Percentiles rank a stretch among this genome's conserved stretches.
Evolutionary conservation across 1,140 invertebrate genomes (phyloP).

Genomic region (Ectropis grisescens): DNA sequence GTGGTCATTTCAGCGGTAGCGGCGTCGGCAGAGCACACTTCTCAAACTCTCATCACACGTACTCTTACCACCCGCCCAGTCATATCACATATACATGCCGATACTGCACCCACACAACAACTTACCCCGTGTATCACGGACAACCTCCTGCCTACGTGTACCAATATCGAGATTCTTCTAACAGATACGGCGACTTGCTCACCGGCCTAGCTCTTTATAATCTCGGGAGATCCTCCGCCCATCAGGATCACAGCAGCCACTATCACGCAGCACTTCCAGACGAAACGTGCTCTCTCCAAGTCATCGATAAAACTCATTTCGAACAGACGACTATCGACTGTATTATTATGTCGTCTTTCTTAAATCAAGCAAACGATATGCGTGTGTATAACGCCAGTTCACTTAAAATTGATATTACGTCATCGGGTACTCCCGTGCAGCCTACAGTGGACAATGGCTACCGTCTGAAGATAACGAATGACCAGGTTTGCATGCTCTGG

Average conservation of each 20-base stretch:
- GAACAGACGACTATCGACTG: slow-evolving; percentile 43
- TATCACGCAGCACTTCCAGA: slow-evolving; percentile 22
- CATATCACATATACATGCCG: slow-evolving; percentile 41
- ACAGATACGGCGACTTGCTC: slow-evolving; percentile 33
- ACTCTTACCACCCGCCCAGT: slow-evolving; percentile 45
- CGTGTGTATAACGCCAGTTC: slow-evolving; percentile 14
- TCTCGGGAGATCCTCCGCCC: slow-evolving; percentile 30
- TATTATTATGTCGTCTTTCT: slow-evolving; percentile 47
- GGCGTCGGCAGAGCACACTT: no score
- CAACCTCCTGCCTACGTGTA: slow-evolving; percentile 46
- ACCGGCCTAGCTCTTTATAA: slow-evolving; percentile 52
- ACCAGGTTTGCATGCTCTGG: slow-evolving; percentile 49
- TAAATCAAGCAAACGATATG: slow-evolving; percentile 22
- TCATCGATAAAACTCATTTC: slow-evolving; percentile 32
- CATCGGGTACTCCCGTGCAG: slow-evolving; percentile 36
- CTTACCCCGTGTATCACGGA: slow-evolving; percentile 48
- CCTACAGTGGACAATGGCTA: slow-evolving; percentile 26
- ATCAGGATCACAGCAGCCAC: slow-evolving; percentile 26
- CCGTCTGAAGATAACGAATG: slow-evolving; percentile 28
- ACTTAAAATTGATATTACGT: slow-evolving; percentile 32
- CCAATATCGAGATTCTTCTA: slow-evolving; percentile 40
- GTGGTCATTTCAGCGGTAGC: slow-evolving; percentile 5
- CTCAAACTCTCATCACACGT: slow-evolving; percentile 39
- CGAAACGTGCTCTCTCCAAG: slow-evolving; percentile 48
- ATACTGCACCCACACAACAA: slow-evolving; percentile 26